Base-by-base conservation (phyloP, 1,140 invertebrate genomes). In the Polyergus mexicanus region DNA sequence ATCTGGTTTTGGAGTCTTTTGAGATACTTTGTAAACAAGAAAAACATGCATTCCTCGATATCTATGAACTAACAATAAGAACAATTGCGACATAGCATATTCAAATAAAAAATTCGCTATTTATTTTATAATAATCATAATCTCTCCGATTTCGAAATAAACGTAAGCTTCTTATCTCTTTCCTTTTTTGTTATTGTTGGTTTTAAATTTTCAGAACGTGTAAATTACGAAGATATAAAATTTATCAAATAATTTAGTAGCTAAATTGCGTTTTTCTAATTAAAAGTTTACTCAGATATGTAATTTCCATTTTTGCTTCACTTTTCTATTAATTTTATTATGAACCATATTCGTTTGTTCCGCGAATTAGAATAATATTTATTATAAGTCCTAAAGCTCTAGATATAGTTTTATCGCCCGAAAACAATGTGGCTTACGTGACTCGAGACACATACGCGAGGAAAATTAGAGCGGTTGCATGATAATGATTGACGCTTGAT, bases 401-500 rank as follows among this genome's bases (percentile, higher is more conserved):
- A 71, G 19, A 2, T 47, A 16, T 35, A 60, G 25, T 60, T 71
- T 60, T 83, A 47, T 44, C 51, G 19, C n/a, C 25, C 28, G 28
- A 58, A 60, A 62, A 56, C 19, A 72, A 4, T 10, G 22, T 81
- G 68, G 78, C 68, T 83, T 83, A 83, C 78, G 68, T 83, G 78
- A 74, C 78, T 74, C 25, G 51, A 19, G 19, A 5, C 78, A 83
- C 68, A 74, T 83, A 38, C 44, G 77, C 65, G 28, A 10, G 6
- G 32, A 76, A 32, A 83, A 72, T 83, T 83, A 83, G 68, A 60
- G 28, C 78, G 68, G 25, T 19, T 71, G 35, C 65, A 32, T 72
- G 41, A 60, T 72, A 74, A 38, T 72, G 78, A 83, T 83, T 74
- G 78, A 60, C 68, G 38, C 19, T 74, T 83, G 74, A 83, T 83